Conservation (phyloP, 2,888 invertebrate genomes). For the Amiota minor region DNA sequence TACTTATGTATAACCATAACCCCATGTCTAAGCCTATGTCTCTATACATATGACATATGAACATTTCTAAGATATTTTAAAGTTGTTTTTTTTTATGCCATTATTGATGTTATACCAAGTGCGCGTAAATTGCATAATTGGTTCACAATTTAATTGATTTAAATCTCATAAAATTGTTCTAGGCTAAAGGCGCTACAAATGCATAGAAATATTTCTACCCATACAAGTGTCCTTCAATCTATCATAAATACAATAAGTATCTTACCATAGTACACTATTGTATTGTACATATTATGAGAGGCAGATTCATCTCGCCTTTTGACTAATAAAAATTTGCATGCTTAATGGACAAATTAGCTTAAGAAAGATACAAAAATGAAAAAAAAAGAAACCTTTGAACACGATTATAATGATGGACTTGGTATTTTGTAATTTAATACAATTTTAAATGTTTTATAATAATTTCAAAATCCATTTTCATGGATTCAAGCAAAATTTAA, state of each 20-base stretch:
- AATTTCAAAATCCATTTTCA: slow-evolving; percentile 40
- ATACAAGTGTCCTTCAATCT: slow-evolving; percentile 1
- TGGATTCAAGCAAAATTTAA: slow-evolving; percentile 35
- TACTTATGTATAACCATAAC: no score
- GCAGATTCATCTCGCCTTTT: no score
- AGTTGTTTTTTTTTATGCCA: neutral
- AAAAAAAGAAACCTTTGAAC: no score
- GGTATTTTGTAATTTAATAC: slow-evolving; percentile 39
- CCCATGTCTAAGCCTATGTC: no score
- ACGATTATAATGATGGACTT: neutral
- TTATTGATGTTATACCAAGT: neutral
- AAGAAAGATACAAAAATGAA: no score
- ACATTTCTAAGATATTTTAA: no score
- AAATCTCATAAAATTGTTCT: slow-evolving; percentile 2
- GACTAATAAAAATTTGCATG: no score
- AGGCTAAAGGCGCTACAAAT: neutral
- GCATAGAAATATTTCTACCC: neutral
- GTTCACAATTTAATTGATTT: slow-evolving; percentile 25
- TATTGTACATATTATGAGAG: no score
- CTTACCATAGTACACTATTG: no score
- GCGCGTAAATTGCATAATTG: slow-evolving; percentile 26
- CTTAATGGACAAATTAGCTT: no score
- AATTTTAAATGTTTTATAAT: slow-evolving; percentile 63
- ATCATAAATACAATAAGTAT: neutral
- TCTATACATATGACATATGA: no score